These are phyloP conservation scores for Numida meleagris DNA, from an alignment of 2,113 vertebrate species.

Conservation along the genomic window DNA sequence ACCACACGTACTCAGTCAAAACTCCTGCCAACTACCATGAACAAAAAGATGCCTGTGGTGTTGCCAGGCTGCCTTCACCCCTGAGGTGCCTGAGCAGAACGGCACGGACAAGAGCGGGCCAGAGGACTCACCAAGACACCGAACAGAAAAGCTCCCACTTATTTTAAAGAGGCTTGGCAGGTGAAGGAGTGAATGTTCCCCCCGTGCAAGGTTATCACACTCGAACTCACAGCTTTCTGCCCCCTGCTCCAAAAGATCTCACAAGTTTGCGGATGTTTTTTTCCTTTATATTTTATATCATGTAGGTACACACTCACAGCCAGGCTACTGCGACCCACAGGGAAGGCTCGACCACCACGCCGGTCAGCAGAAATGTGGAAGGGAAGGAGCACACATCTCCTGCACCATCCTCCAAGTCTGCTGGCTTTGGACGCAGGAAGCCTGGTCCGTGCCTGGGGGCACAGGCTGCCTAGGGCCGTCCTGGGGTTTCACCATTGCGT, in stretches of 20 bases:
- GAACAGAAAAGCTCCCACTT: background rate
- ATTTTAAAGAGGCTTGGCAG: background rate
- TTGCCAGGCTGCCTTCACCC: too few relatives aligned
- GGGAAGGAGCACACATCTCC: fast-evolving
- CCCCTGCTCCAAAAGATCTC: background rate
- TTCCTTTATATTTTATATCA: background rate
- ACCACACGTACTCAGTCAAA: background rate
- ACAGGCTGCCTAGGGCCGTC: background rate
- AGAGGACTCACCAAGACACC: background rate
- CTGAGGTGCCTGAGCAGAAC: background rate
- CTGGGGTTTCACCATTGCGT: too few relatives aligned
- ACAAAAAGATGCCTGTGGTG: background rate
- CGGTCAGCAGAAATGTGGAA: background rate
- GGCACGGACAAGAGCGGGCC: background rate
- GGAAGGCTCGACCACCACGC: background rate
- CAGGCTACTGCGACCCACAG: background rate
- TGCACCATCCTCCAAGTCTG: background rate
- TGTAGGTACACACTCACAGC: background rate
- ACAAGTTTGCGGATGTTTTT: background rate
- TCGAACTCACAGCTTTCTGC: background rate
- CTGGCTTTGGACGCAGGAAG: background rate
- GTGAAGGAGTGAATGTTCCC: background rate
- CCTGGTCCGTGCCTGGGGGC: background rate
- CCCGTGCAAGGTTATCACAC: background rate
- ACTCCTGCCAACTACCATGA: background rate